Conservation (phyloP, 2,888 invertebrate species). For the Listrodromus nycthemerus region DNA sequence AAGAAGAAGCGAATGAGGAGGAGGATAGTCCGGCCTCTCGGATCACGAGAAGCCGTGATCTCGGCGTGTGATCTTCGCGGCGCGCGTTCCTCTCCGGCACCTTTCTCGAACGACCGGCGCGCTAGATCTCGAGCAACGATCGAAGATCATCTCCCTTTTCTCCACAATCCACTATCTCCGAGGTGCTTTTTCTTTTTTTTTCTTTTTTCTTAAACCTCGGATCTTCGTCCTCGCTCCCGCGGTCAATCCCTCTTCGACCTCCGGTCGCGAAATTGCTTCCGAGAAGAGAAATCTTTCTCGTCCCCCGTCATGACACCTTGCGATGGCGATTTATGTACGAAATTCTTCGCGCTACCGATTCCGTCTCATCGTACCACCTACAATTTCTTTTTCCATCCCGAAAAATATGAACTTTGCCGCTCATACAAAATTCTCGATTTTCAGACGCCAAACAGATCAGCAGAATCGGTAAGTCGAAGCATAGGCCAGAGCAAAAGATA, state of each 20-base stretch:
- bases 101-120: constrained; percentile 58
- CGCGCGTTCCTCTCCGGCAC: constrained; percentile 42
- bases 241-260: not conserved
- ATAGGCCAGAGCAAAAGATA: constrained; percentile 27
- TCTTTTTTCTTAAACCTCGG: constrained; percentile 15
- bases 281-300: not conserved
- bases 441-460: too few species aligned
- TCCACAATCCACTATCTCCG: constrained; percentile 54
- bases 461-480: constrained; percentile 12
- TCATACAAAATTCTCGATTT: too few species aligned
- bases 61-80: constrained; percentile 40
- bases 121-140: constrained; percentile 79
- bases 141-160: constrained; percentile 73
- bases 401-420: too few species aligned
- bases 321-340: too few species aligned
- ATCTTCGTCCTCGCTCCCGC: not conserved
- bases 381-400: too few species aligned
- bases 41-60: constrained; percentile 41
- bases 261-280: constrained; percentile 5
- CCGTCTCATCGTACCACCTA: too few species aligned
- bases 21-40: constrained; percentile 24
- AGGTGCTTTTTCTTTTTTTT: constrained; percentile 15
- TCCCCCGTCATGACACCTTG: not conserved
- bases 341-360: too few species aligned
- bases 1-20: constrained; percentile 49